Evolutionary conservation across 2,888 invertebrate species (phyloP), one percentile per base, ranked within the genome.

Genomic region (Amaurobius ferox): DNA sequence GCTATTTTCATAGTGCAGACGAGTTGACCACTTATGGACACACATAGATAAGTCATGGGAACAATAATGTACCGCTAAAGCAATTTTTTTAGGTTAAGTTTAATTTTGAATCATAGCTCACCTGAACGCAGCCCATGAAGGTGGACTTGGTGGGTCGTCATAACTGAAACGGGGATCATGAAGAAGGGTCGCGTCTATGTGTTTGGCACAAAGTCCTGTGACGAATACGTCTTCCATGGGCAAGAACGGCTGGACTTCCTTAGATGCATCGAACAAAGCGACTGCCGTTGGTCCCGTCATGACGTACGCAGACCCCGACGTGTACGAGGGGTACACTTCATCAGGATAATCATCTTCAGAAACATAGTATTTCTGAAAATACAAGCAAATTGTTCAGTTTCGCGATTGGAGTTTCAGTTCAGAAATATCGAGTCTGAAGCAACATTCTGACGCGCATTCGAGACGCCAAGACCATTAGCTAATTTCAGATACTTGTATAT

Each of bases 161-260:
- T 66, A 35, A 0, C 23, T 13, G 83, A 83, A 83, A 7, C 61
- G 48, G 1, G 80, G 68, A 2, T 80, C 88, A 28, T 90, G 87
- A 0, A 90, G 35, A 9, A 89, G 88, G 0, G 74, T 62, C 16
- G 90, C 89, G 2, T 88, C 88, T 0, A 90, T 89, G 13, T 89
- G 88, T 29, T 88, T 83, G 3, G 91, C 90, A 40, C 90, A 90
- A n/a, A 91, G 74, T 1, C 91, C 91, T 3, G 91, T 91, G 3
- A 91, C 86, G 86, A 89, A 91, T 7, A 91, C 90, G 88, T 91
- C 91, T 71, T 91, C 91, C 86, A 91, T 87, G 23, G 19, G 23
- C 80, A 90, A 90, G 64, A 91, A 89, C 6, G 89, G 79, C 0
- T 88, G 88, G 86, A 88, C 28, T 80, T 70, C 30, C 88, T 74